Conservation (phyloP, 2,797 vertebrate genomes). For the Falco peregrinus region DNA sequence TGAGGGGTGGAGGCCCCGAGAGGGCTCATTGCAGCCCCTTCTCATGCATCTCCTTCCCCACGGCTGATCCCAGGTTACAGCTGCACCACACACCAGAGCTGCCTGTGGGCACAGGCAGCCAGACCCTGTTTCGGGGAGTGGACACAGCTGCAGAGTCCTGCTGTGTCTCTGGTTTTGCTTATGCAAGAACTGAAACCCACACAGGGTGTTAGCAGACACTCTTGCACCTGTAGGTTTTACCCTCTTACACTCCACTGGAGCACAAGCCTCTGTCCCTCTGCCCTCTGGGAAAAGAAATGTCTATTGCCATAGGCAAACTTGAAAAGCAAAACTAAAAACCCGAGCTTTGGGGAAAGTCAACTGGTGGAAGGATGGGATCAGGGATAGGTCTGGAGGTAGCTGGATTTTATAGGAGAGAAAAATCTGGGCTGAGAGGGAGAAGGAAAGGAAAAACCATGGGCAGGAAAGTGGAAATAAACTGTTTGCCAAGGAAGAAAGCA, state of each 20-base stretch:
- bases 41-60: neutral
- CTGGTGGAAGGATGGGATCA: neutral
- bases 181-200: neutral
- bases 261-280: neutral
- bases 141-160: neutral
- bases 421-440: neutral
- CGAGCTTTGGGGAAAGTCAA: neutral
- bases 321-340: neutral
- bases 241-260: neutral
- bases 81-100: neutral
- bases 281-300: neutral
- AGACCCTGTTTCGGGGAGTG: fast-evolving
- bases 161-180: neutral
- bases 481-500: neutral
- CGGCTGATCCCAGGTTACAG: neutral
- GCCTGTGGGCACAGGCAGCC: neutral
- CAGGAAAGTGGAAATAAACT: neutral
- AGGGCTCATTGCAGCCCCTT: neutral
- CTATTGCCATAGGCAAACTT: neutral
- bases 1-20: fast-evolving
- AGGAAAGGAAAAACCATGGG: neutral
- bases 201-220: fast-evolving
- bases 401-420: neutral
- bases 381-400: neutral
- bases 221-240: fast-evolving